Conservation (phyloP, 2,797 vertebrate genomes). For the Sebastes vulpes region DNA sequence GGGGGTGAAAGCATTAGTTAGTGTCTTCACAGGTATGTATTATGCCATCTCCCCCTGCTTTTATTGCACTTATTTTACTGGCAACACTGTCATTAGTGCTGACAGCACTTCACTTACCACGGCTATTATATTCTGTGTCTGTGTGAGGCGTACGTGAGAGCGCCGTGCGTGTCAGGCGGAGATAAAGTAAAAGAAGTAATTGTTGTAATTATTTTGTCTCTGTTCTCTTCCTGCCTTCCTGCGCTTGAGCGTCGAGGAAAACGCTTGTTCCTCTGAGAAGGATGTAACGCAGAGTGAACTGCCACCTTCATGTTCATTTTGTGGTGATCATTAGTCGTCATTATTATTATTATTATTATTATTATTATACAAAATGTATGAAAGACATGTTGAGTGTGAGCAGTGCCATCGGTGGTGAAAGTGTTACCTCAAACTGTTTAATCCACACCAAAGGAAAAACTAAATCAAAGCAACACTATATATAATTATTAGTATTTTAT, state of each 20-base stretch:
- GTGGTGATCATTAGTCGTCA: not conserved
- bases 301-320: constrained; percentile 19
- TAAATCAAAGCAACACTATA: not conserved
- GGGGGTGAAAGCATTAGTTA: constrained; percentile 64
- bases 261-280: not conserved
- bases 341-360: constrained; percentile 21
- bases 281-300: constrained; percentile 5
- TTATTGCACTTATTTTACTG: constrained; percentile 71
- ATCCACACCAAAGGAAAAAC: not conserved
- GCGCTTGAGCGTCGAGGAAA: not conserved
- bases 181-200: constrained; percentile 71
- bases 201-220: constrained; percentile 77
- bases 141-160: constrained; percentile 30
- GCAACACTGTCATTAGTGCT: constrained; percentile 76
- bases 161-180: constrained; percentile 41
- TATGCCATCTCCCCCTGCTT: constrained; percentile 64
- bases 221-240: constrained; percentile 23
- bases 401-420: not conserved
- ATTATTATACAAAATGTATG: not conserved
- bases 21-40: constrained; percentile 62
- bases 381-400: not conserved
- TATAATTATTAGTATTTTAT: not conserved
- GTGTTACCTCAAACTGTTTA: not conserved
- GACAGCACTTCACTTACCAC: constrained; percentile 69
- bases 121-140: constrained; percentile 62